Percentiles rank a stretch among this genome's conserved stretches.
phyloP scores from a whole-genome alignment of 2,888 invertebrate species.

The Volucella inanis region DNA sequence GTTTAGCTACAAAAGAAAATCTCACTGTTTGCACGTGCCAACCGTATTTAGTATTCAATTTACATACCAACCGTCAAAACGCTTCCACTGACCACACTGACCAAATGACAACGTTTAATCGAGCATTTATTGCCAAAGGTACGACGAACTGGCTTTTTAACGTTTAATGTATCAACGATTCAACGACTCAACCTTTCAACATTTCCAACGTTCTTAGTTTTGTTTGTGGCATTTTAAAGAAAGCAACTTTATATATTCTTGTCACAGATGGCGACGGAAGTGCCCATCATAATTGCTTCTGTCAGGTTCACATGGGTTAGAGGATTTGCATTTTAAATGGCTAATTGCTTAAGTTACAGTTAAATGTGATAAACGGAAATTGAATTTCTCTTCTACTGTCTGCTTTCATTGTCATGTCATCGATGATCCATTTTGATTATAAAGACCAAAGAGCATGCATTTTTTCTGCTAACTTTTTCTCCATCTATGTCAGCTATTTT shows the following conservation, averaged over 20 bases:
- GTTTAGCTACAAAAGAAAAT: background rate
- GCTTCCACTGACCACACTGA: conserved; percentile 59
- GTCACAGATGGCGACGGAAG: conserved; percentile 69
- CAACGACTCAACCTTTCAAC: background rate
- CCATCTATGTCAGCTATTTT: background rate
- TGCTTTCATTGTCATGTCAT: conserved; percentile 8
- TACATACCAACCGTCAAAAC: conserved; percentile 52
- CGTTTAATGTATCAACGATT: background rate
- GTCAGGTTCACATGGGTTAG: conserved; percentile 13
- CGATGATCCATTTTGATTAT: conserved; percentile 38
- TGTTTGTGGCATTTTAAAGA: conserved; percentile 45
- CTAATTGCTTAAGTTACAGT: conserved; percentile 30
- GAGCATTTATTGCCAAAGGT: conserved; percentile 55
- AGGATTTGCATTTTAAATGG: conserved; percentile 59
- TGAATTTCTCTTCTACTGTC: conserved; percentile 25
- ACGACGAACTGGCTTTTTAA: background rate
- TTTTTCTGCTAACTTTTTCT: background rate
- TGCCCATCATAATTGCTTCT: conserved; percentile 65
- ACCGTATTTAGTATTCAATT: conserved; percentile 70
- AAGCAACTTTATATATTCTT: conserved; percentile 66
- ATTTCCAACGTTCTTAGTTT: conserved; percentile 29
- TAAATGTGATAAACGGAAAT: conserved; percentile 51
- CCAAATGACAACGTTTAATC: conserved; percentile 73
- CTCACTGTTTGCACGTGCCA: conserved; percentile 69
- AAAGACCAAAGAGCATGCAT: background rate